Evolutionary conservation across 2,888 invertebrate genomes (phyloP), one percentile per base, ranked within the genome.

Genomic region (Drosophila multiciliata): DNA sequence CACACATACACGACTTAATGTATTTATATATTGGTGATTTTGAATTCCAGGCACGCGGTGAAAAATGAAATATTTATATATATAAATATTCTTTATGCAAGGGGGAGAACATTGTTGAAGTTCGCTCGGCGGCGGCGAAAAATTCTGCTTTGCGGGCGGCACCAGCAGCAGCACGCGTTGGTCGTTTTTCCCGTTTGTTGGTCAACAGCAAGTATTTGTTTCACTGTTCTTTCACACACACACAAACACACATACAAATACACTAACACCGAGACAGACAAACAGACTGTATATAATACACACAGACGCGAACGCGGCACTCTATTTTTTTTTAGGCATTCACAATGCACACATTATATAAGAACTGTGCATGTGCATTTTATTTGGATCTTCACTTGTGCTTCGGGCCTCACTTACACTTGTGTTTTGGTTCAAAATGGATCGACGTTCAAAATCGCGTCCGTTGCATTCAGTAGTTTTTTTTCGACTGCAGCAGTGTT

Each of bases 21-120:
- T 74, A n/a, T 71, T 65, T 70, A 36, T 63, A 52, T 71, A 62
- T 69, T 66, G 63, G 52, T 64, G 80, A 68, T 80, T 80, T 80
- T 71, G 71, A 68, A 81, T 87, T 89, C 89, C 82, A 82, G 73
- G 82, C 85, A 85, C 85, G 87, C 84, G 84, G 83, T 59, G 12
- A 29, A 55, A 38, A 64, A 70, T 57, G 17, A 15, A 42, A 57
- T 15, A 57, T 57, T 32, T 40, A 29, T 60, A 49, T 15, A 64
- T 74, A 65, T 82, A 66, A 82, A 73, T 68, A 84, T 84, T 76
- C 73, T 77, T 70, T 73, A 61, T 78, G 77, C 77, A 80, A 45
- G 45, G 45, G 15, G 8, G 72, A 38, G 48, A 45, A 55, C 52
- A 23, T 45, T 45, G 42, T 53, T 50, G 11, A 33, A 72, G 60